A percentile compares a stretch with the other conserved stretches of the same genome.
Evolutionary conservation across 2,888 invertebrate species (phyloP).

Genomic region (Celastrina argiolus): DNA sequence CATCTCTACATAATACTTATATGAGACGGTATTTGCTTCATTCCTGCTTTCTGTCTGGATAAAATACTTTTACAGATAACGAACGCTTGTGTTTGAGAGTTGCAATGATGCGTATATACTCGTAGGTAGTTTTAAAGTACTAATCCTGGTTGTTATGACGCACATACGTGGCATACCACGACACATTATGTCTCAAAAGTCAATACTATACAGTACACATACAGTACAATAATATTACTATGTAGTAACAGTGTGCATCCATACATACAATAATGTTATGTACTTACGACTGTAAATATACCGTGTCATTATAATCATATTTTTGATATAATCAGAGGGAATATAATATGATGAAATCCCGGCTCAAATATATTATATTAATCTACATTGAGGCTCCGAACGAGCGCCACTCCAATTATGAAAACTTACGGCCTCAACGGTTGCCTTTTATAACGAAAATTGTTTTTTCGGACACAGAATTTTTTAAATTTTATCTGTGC

Average conservation of each 20-base stretch:
- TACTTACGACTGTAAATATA: no score
- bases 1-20: not conserved
- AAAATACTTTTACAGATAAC: not conserved
- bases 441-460: slow-evolving; percentile 12
- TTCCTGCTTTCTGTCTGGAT: not conserved
- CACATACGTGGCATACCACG: no score
- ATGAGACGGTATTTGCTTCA: not conserved
- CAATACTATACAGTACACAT: not conserved
- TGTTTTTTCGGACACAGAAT: not conserved
- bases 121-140: not conserved
- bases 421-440: not conserved
- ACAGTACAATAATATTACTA: not conserved
- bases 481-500: not conserved
- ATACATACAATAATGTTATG: no score
- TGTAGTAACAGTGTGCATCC: no score
- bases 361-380: not conserved
- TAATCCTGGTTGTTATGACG: not conserved
- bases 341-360: slow-evolving; percentile 3
- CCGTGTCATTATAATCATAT: not conserved
- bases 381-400: not conserved
- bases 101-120: not conserved
- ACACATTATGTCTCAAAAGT: not conserved
- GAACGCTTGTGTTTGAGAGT: not conserved
- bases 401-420: slow-evolving; percentile 16
- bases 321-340: not conserved